Base-by-base conservation (phyloP, 2,113 vertebrate genomes). In the Brachyhypopomus occidentalis region DNA sequence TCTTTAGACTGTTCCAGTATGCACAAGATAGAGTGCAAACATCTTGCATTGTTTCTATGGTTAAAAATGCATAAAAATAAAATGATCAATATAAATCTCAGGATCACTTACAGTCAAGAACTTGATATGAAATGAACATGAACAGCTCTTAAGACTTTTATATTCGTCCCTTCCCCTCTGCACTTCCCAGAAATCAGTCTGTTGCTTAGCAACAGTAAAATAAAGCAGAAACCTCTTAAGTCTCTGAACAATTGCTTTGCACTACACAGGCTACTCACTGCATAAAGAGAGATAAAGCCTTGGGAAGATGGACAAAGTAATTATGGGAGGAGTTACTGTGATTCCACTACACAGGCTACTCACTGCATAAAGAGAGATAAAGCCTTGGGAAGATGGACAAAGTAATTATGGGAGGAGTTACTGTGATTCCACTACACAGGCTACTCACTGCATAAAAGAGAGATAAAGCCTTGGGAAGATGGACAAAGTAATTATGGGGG, bases 131-230 rank as follows among this genome's bases (percentile, higher is more conserved):
- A 71, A 78, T 45, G n/a, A 64, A 59, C 20, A 84, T 67, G 66
- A 82, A 63, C 30, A 70, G 55, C 48, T 84, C 83, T 82, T 58
- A 74, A 74, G 83, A 84, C 30, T 77, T 86, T 84, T 84, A 74
- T 69, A 84, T 84, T 80, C 70, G 66, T 83, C 41, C 80, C 45
- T 84, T 84, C 74, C 78, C 73, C 60, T 73, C 58, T 84, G 80
- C 85, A 84, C 69, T 84, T 83, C 55, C 75, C 78, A 86, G 74
- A 86, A 76, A 88, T 89, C 82, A 78, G 88, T 82, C 84, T 86
- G 93, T 94, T 93, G 93, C 93, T 92, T 88, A 88, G 93, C 92
- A 94, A 94, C 93, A 91, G 91, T 91, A 89, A 92, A 92, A 90
- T 90, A 80, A 89, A 87, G 77, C 81, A 88, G 85, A 80, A 64